Conservation (phyloP, 2,888 invertebrate species). For the Deroplatys truncata region DNA sequence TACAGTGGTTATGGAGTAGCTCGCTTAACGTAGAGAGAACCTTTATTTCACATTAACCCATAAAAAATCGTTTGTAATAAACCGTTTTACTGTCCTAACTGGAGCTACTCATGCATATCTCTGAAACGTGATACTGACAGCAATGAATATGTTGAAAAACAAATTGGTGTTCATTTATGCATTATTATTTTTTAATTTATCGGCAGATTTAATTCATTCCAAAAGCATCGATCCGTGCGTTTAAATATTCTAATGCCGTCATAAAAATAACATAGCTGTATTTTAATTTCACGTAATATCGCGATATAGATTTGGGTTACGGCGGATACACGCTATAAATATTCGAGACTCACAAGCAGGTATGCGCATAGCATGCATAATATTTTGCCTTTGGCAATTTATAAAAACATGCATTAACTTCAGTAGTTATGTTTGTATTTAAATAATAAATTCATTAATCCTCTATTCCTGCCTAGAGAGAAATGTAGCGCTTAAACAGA, state of each 20-base stretch:
- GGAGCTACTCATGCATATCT: no score
- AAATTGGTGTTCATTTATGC: background rate
- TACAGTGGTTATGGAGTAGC: no score
- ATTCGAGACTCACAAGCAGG: background rate
- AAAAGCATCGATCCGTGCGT: background rate
- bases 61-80: no score
- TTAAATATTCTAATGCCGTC: background rate
- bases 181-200: background rate
- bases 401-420: background rate
- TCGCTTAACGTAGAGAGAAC: no score
- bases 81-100: no score
- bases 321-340: background rate
- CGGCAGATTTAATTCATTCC: background rate
- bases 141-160: background rate
- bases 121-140: no score
- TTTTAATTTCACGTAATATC: background rate
- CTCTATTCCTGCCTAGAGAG: no score
- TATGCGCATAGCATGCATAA: background rate
- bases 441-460: no score
- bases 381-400: background rate
- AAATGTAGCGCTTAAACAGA: no score
- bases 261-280: background rate
- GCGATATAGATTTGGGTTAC: background rate
- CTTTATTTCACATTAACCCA: no score
- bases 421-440: background rate